These are phyloP conservation scores for Polydrusus pterygomalis DNA, from an alignment of 2,888 invertebrate genomes.

Conservation along the genomic window DNA sequence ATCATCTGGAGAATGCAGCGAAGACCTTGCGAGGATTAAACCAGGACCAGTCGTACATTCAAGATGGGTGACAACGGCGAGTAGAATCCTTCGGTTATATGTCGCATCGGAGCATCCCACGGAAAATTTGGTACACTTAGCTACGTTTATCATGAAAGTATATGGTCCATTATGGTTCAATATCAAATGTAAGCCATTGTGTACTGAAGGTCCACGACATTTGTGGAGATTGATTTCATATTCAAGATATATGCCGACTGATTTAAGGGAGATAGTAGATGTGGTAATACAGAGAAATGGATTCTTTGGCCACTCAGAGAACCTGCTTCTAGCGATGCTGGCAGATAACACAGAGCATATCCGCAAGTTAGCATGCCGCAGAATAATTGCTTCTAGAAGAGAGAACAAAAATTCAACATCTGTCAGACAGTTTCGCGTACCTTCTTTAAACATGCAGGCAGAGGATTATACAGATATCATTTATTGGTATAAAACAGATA, in stretches of 20 bases:
- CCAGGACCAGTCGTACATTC: conserved; percentile 25
- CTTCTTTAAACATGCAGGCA: neutral
- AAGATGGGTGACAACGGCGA: conserved; percentile 17
- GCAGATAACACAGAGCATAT: neutral
- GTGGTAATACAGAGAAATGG: conserved; percentile 20
- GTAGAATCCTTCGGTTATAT: conserved; percentile 19
- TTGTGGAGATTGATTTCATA: conserved; percentile 15
- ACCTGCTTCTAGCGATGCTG: conserved; percentile 11
- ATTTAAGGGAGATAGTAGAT: conserved; percentile 10
- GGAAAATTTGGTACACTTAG: conserved; percentile 18
- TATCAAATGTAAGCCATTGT: conserved; percentile 25
- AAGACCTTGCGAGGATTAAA: conserved; percentile 14
- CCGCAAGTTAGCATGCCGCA: neutral
- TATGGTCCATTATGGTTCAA: conserved; percentile 23
- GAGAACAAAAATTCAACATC: neutral
- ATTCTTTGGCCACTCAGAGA: conserved; percentile 2
- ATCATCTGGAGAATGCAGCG: conserved; percentile 28
- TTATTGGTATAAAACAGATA: neutral
- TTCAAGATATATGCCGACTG: conserved; percentile 22
- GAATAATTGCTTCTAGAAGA: neutral
- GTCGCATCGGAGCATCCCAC: conserved; percentile 19
- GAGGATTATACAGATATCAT: neutral
- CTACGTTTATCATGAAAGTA: conserved; percentile 17
- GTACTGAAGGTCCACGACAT: conserved; percentile 20
- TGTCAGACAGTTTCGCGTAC: neutral